These are phyloP conservation scores for Cephalophus harveyi DNA, from an alignment of 2,113 vertebrate genomes.

Conservation along the genomic window DNA sequence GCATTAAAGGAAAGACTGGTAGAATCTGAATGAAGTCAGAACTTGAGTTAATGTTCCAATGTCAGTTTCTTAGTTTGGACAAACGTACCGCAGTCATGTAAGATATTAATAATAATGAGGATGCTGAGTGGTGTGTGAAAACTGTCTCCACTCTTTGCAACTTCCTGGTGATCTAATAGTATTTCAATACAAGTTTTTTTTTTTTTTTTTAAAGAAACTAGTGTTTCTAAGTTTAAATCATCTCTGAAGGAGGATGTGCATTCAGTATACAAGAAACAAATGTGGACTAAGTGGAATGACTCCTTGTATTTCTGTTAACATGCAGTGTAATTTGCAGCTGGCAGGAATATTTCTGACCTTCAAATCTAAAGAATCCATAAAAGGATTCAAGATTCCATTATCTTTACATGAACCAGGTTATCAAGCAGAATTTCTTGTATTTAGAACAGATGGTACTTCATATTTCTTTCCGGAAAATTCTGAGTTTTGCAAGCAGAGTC, in stretches of 20 bases:
- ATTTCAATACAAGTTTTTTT: not conserved
- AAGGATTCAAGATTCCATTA: conserved; percentile 40
- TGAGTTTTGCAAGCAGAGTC: conserved; percentile 49
- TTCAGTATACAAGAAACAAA: not conserved
- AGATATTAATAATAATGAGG: not conserved
- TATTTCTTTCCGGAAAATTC: conserved; percentile 42
- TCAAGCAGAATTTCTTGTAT: conserved; percentile 41
- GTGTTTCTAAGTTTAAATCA: not conserved
- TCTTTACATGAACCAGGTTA: conserved; percentile 4
- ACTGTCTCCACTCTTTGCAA: too few relatives aligned
- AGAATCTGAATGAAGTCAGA: not conserved
- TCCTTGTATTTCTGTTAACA: not conserved
- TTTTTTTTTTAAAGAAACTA: not conserved
- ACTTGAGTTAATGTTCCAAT: not conserved
- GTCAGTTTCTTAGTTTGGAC: not conserved
- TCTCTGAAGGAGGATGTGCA: not conserved
- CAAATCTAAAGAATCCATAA: conserved; percentile 25
- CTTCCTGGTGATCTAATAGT: not conserved
- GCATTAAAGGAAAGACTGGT: not conserved
- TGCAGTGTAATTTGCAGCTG: not conserved
- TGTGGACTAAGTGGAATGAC: not conserved
- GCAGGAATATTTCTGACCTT: conserved; percentile 52
- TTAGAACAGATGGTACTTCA: not conserved
- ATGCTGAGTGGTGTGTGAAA: not conserved
- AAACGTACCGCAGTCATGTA: not conserved